A percentile compares a stretch with the other conserved stretches of the same genome.
These are phyloP conservation scores for Chloebia gouldiae DNA, from an alignment of 2,113 vertebrate species.

Conservation along the genomic window DNA sequence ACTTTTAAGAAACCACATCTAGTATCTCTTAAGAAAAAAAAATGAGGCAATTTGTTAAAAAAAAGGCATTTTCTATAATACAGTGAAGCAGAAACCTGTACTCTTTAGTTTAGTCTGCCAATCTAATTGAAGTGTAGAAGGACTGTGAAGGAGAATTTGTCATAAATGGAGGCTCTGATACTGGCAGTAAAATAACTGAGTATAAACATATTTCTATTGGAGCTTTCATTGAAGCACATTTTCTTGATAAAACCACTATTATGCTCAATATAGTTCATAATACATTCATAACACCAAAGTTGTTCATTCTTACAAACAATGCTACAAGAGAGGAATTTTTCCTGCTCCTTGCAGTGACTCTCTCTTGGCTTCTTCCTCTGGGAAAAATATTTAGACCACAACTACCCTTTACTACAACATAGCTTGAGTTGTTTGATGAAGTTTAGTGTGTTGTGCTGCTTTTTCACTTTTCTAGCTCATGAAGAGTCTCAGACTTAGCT, in stretches of 20 bases:
- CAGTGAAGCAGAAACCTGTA: background rate
- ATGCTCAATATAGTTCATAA: background rate
- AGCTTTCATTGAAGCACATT: background rate
- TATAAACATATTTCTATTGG: background rate
- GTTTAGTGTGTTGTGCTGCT: background rate
- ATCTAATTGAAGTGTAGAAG: background rate
- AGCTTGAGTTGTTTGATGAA: background rate
- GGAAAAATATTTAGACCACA: slow-evolving; percentile 21
- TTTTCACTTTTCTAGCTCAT: background rate
- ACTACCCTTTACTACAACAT: background rate
- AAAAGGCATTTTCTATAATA: background rate
- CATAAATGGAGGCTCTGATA: background rate
- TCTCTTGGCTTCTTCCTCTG: slow-evolving; percentile 25
- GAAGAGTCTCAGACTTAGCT: background rate
- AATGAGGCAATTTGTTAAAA: background rate
- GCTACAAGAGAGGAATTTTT: background rate
- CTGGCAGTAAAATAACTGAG: background rate
- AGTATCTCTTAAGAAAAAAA: background rate
- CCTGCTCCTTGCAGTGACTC: background rate
- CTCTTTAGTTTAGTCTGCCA: background rate
- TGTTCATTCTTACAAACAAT: slow-evolving; percentile 3
- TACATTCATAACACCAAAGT: background rate
- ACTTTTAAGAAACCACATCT: background rate
- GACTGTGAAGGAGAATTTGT: background rate
- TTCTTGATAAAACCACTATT: slow-evolving; percentile 25